Evolutionary conservation across 2,888 invertebrate species (phyloP).

Genomic region (Fabriciana adippe): DNA sequence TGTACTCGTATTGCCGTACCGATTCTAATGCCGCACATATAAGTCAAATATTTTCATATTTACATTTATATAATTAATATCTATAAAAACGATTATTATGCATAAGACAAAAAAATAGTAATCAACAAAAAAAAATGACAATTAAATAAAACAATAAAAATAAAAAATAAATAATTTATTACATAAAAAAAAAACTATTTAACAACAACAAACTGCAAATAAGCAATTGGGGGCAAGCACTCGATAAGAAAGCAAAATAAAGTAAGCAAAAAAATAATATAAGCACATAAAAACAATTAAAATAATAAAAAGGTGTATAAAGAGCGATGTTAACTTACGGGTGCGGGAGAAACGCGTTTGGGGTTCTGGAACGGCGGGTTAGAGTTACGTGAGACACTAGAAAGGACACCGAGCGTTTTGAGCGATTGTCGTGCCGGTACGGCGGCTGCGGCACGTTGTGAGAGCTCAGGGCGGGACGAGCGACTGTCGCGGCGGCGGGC

Average conservation of each 20-base stretch:
- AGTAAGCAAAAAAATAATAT: conserved; percentile 29
- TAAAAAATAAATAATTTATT: background rate
- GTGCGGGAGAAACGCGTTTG: conserved; percentile 44
- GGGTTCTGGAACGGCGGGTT: conserved; percentile 29
- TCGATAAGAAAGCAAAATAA: conserved; percentile 7
- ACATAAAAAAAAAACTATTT: background rate
- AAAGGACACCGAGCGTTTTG: conserved; percentile 53
- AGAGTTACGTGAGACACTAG: conserved; percentile 50
- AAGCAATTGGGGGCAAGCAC: conserved; percentile 17
- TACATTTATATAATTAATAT: no score
- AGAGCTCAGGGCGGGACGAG: conserved; percentile 61
- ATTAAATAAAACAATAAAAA: conserved; percentile 2
- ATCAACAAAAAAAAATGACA: no score
- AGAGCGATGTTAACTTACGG: conserved; percentile 55
- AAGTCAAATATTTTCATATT: no score
- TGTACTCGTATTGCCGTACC: no score
- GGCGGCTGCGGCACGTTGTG: conserved; percentile 43
- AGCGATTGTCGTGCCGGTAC: conserved; percentile 65
- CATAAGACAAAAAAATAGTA: no score
- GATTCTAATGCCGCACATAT: no score
- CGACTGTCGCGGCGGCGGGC: conserved; percentile 66
- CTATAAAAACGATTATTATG: no score
- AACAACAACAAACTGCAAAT: background rate
- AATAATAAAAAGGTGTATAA: conserved; percentile 17
- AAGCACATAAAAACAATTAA: conserved; percentile 24